A percentile compares a stretch with the other conserved stretches of the same genome.
These are phyloP conservation scores for Drosophila parvula DNA, from an alignment of 1,140 invertebrate species.

Conservation along the genomic window DNA sequence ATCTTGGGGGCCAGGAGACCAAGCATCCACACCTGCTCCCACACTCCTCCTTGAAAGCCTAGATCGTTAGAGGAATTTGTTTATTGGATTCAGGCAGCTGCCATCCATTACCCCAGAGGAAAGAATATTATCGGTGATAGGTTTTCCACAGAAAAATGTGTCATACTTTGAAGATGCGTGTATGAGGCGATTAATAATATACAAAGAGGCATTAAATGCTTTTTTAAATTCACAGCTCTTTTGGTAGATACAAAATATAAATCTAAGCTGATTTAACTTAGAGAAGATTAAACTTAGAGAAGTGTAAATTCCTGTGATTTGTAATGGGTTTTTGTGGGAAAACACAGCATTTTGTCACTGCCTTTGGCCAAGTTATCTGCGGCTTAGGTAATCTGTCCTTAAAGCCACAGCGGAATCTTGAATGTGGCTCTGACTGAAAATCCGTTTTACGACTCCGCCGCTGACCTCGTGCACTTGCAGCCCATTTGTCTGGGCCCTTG, in stretches of 20 bases:
- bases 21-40: background rate
- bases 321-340: background rate
- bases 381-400: slow-evolving; percentile 33
- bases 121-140: background rate
- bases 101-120: background rate
- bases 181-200: background rate
- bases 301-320: background rate
- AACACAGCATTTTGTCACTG: slow-evolving; percentile 1
- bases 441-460: slow-evolving; percentile 40
- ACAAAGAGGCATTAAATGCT: background rate
- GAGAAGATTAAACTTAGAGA: background rate
- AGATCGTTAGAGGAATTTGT: slow-evolving; percentile 27
- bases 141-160: background rate
- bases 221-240: background rate
- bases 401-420: slow-evolving; percentile 31
- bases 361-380: slow-evolving; percentile 15
- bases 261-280: background rate
- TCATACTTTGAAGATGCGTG: background rate
- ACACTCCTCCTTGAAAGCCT: background rate
- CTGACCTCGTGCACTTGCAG: slow-evolving; percentile 60
- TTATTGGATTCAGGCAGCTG: slow-evolving; percentile 12
- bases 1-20: slow-evolving; percentile 6
- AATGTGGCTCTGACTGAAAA: slow-evolving; percentile 30
- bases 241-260: too few relatives aligned
- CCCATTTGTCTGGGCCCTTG: slow-evolving; percentile 50